Base-by-base conservation (phyloP, 2,888 invertebrate species). In the Philereme transversata region DNA sequence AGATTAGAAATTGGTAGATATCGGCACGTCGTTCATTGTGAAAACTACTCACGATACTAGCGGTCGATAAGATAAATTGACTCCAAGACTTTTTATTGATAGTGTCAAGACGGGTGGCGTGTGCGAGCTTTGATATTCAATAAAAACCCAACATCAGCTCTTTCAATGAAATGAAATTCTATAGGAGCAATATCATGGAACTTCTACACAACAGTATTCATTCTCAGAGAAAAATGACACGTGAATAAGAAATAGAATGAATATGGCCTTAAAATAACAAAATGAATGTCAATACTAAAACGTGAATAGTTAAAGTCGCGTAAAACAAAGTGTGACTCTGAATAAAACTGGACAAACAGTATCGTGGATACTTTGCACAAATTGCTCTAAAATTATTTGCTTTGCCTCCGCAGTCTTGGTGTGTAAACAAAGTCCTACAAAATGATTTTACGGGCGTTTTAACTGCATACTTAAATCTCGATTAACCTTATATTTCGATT, bases 1-100 rank as follows among this genome's bases (percentile, higher is more conserved):
- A 83, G 90, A 92, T 92, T 90, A 90, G 89, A 90, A 90, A 89
- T 89, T 87, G 84, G 84, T 81, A 86, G 91, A 90, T 91, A 92
- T 91, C 90, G 76, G 88, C 88, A 87, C 90, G 88, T 90, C 90
- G 87, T 89, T 88, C 89, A 90, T 90, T 91, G 90, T 91, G 84
- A 84, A 88, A 88, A 90, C 87, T 88, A 85, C 84, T 88, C 87
- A 83, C 81, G 90, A 90, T 91, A 90, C 88, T 88, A 89, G 83
- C 78, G 79, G 74, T 67, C 75, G 92, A 92, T 92, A 89, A 92
- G 92, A 92, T 92, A 90, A 84, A 87, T 88, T 84, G 83, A 85
- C 82, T 85, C 82, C 76, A 75, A 82, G 84, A 85, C 82, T 86
- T 87, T 86, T 87, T 87, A 87, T 88, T 87, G 88, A 89, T 89